Percentiles rank a stretch among this genome's conserved stretches.
Conservation (phyloP, 2,113 vertebrate species). For the Noturus placidus region DNA sequence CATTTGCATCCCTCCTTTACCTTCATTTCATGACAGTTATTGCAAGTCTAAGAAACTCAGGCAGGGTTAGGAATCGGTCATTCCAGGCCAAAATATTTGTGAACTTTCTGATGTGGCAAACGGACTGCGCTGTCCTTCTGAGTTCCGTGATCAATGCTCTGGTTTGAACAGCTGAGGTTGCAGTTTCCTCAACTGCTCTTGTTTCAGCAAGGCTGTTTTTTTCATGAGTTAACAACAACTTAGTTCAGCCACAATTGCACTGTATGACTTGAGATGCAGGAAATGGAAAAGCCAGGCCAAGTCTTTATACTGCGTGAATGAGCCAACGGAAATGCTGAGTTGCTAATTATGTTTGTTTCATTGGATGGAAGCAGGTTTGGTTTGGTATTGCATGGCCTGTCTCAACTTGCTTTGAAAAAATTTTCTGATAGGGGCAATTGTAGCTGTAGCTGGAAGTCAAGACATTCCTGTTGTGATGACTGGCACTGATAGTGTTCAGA, state of each 20-base stretch:
- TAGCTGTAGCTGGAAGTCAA: constrained; percentile 17
- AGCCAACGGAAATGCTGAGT: constrained; percentile 34
- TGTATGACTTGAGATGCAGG: constrained; percentile 38
- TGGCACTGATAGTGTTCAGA: not conserved
- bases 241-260: constrained; percentile 48
- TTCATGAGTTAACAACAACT: constrained; percentile 36
- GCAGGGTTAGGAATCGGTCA: not conserved
- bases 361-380: constrained; percentile 29
- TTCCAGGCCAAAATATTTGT: not conserved
- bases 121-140: not conserved
- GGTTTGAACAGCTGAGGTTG: constrained; percentile 35
- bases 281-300: constrained; percentile 30
- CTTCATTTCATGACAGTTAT: not conserved
- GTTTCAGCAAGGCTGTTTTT: constrained; percentile 42
- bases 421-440: not conserved
- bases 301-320: not conserved
- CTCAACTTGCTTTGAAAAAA: not conserved
- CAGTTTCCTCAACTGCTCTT: constrained; percentile 41
- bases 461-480: constrained; percentile 7
- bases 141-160: constrained; percentile 19
- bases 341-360: constrained; percentile 33
- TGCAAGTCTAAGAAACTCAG: not conserved
- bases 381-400: constrained; percentile 17
- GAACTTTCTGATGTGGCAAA: not conserved
- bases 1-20: no score